Percentiles rank a stretch among this genome's conserved stretches.
Conservation (phyloP, 2,797 vertebrate species). For the Bufotes viridis region DNA sequence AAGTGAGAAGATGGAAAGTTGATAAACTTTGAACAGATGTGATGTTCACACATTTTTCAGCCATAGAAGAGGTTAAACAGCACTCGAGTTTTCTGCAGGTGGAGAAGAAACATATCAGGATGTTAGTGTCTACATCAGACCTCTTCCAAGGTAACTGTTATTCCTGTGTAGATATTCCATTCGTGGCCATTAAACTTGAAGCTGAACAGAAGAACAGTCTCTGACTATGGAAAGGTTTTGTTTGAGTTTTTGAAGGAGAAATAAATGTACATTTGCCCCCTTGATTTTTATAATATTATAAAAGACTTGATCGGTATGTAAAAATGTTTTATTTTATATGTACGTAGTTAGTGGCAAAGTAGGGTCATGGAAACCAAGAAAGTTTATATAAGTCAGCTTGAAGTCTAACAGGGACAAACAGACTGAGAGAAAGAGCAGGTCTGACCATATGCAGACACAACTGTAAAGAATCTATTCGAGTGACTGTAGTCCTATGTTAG, state of each 20-base stretch:
- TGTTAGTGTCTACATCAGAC: slow-evolving; percentile 44
- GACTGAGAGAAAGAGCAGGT: slow-evolving; percentile 34
- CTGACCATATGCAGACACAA: slow-evolving; percentile 48
- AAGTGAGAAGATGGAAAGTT: background rate
- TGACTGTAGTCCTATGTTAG: background rate
- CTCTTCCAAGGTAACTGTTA: slow-evolving; percentile 48
- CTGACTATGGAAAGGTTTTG: slow-evolving; percentile 29
- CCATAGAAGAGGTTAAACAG: slow-evolving; percentile 35
- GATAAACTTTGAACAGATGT: background rate
- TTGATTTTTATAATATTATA: slow-evolving; percentile 51
- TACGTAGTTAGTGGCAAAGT: slow-evolving; percentile 27
- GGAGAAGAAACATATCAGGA: slow-evolving; percentile 55
- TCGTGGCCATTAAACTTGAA: slow-evolving; percentile 52
- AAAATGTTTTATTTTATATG: slow-evolving; percentile 55
- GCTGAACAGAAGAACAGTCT: slow-evolving; percentile 46
- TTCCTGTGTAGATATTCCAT: slow-evolving; percentile 50
- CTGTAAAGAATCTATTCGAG: slow-evolving; percentile 20
- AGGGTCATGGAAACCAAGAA: slow-evolving; percentile 52
- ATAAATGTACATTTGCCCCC: slow-evolving; percentile 17
- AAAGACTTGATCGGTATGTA: slow-evolving; percentile 39
- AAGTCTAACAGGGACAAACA: slow-evolving; percentile 58
- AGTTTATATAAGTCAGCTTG: slow-evolving; percentile 59
- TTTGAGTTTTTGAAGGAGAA: slow-evolving; percentile 25
- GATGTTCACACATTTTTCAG: slow-evolving; percentile 36
- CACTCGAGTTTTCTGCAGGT: slow-evolving; percentile 24